A percentile compares a stretch with the other conserved stretches of the same genome.
Conservation (phyloP, 2,113 vertebrate genomes). For the Indicator maculatus region DNA sequence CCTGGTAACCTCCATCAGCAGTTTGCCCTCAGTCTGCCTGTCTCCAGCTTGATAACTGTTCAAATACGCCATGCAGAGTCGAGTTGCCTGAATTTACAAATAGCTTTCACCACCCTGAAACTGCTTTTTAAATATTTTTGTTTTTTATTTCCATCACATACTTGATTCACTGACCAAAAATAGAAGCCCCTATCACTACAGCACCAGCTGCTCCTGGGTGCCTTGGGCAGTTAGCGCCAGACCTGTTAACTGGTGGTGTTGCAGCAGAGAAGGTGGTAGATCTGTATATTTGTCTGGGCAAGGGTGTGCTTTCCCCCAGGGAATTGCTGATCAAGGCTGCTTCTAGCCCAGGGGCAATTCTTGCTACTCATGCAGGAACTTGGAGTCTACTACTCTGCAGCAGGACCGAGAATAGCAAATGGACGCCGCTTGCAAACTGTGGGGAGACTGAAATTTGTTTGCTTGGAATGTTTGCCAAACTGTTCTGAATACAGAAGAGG, state of each 20-base stretch:
- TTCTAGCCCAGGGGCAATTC: neutral
- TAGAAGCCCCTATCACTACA: neutral
- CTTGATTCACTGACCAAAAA: neutral
- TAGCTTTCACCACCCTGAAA: neutral
- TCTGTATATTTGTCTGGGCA: neutral
- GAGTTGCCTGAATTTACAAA: slow-evolving; percentile 3
- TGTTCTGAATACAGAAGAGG: neutral
- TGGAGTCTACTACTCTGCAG: neutral
- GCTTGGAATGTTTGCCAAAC: neutral
- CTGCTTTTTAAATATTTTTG: no score
- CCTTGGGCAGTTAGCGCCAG: neutral
- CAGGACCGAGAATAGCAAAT: neutral
- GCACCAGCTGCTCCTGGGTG: neutral
- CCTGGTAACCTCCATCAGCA: slow-evolving; percentile 4
- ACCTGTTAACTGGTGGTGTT: neutral
- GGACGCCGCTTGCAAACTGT: neutral
- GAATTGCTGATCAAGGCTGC: neutral
- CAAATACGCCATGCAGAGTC: neutral
- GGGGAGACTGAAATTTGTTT: neutral
- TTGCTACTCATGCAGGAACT: neutral
- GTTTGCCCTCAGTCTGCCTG: neutral
- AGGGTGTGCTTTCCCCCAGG: neutral
- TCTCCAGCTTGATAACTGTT: neutral
- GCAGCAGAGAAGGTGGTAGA: neutral
- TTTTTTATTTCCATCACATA: neutral